Evolutionary conservation across 2,888 invertebrate species (phyloP).

Genomic region (Yponomeuta sedellus): DNA sequence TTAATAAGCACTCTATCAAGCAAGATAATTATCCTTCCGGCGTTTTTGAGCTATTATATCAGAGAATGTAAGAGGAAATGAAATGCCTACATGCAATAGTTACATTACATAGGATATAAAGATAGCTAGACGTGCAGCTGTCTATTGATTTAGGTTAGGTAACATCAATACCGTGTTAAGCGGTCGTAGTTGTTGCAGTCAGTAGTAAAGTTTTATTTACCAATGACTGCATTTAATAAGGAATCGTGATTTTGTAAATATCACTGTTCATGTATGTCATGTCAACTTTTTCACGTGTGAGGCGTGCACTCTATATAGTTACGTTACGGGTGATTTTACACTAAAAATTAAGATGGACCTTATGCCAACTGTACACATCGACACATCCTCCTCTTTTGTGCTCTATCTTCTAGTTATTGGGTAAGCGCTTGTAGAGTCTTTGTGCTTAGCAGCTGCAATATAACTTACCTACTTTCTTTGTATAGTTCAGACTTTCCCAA

Average conservation of each 20-base stretch:
- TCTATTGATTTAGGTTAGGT: not conserved
- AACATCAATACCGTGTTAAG: not conserved
- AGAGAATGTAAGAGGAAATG: not conserved
- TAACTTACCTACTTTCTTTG: not conserved
- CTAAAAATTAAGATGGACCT: too few species aligned
- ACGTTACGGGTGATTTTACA: too few species aligned
- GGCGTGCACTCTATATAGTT: too few species aligned
- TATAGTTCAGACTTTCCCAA: too few species aligned
- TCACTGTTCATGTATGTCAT: too few species aligned
- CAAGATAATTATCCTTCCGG: not conserved
- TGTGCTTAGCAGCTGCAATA: not conserved
- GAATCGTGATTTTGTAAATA: too few species aligned
- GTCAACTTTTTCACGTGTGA: too few species aligned
- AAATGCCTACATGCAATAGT: not conserved
- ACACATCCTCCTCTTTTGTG: not conserved
- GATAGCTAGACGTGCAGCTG: not conserved
- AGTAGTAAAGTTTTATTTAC: not conserved
- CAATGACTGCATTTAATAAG: too few species aligned
- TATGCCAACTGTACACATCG: not conserved
- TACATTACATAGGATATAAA: not conserved
- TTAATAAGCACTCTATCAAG: not conserved
- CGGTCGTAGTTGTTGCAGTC: too few species aligned
- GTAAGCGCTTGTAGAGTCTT: not conserved
- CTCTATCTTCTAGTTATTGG: not conserved
- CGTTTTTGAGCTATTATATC: slow-evolving; percentile 7